Conservation (phyloP, 2,888 invertebrate species). For the Tetrapedia diversipes region DNA sequence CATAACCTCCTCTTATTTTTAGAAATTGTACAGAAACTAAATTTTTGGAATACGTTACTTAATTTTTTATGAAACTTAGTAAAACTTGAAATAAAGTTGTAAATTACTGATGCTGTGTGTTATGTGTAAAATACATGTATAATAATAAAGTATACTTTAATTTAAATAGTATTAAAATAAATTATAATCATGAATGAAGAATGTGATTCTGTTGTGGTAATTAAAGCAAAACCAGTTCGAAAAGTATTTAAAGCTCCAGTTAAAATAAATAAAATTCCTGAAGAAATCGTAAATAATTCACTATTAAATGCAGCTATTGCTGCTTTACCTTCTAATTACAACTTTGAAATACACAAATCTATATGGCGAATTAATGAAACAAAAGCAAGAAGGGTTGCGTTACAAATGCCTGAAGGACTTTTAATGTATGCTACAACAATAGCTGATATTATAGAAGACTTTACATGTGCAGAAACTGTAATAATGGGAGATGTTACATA, state of each 20-base stretch:
- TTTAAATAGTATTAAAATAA: conserved; percentile 5
- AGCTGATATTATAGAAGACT: conserved; percentile 95
- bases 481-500: conserved; percentile 99
- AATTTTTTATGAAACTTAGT: background rate
- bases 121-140: background rate
- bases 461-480: conserved; percentile 94
- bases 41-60: background rate
- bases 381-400: conserved; percentile 93
- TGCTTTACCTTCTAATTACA: conserved; percentile 95
- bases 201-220: conserved; percentile 83
- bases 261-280: conserved; percentile 91
- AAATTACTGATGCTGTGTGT: background rate
- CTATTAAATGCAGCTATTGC: conserved; percentile 89
- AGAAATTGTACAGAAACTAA: background rate
- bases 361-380: conserved; percentile 96
- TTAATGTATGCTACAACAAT: conserved; percentile 96
- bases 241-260: conserved; percentile 91
- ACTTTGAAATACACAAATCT: conserved; percentile 98
- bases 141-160: background rate
- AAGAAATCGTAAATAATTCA: conserved; percentile 90
- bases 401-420: conserved; percentile 98
- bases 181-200: conserved; percentile 52
- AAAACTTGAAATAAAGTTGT: background rate
- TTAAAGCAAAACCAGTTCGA: conserved; percentile 91
- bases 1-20: conserved; percentile 27